phyloP scores from a whole-genome alignment of 2,797 vertebrate species.

The Epinephelus awoara region DNA sequence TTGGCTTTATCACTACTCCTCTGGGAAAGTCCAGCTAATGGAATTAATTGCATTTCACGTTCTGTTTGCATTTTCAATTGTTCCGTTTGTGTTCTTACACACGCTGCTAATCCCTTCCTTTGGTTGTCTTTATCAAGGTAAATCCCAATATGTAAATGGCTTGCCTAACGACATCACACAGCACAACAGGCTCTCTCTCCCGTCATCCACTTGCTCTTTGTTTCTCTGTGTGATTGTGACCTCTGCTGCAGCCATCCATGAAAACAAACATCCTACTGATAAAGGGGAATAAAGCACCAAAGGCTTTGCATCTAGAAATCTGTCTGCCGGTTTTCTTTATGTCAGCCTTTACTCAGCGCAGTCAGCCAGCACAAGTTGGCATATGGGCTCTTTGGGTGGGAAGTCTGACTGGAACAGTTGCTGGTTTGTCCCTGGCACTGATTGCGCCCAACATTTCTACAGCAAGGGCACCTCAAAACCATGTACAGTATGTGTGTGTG shows the following conservation, averaged over 20 bases:
- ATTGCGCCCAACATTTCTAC: slow-evolving; percentile 39
- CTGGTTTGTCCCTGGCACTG: slow-evolving; percentile 51
- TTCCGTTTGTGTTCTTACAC: slow-evolving; percentile 54
- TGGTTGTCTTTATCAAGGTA: slow-evolving; percentile 66
- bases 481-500: slow-evolving; percentile 46
- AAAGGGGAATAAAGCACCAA: slow-evolving; percentile 52
- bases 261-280: slow-evolving; percentile 62
- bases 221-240: slow-evolving; percentile 60
- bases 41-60: slow-evolving; percentile 75
- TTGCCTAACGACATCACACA: slow-evolving; percentile 40
- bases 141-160: slow-evolving; percentile 58
- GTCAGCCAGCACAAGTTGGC: slow-evolving; percentile 35
- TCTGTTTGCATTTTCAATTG: slow-evolving; percentile 74
- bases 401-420: slow-evolving; percentile 45
- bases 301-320: slow-evolving; percentile 54
- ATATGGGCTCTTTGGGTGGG: slow-evolving; percentile 40
- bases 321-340: slow-evolving; percentile 35
- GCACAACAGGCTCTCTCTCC: slow-evolving; percentile 29
- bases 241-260: slow-evolving; percentile 48
- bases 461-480: slow-evolving; percentile 62
- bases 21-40: slow-evolving; percentile 72
- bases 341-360: slow-evolving; percentile 33
- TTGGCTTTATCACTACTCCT: slow-evolving; percentile 72
- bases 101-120: slow-evolving; percentile 58
- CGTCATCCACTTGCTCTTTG: slow-evolving; percentile 47